Conservation (phyloP, 2,797 vertebrate species). For the Lutjanus campechanus region DNA sequence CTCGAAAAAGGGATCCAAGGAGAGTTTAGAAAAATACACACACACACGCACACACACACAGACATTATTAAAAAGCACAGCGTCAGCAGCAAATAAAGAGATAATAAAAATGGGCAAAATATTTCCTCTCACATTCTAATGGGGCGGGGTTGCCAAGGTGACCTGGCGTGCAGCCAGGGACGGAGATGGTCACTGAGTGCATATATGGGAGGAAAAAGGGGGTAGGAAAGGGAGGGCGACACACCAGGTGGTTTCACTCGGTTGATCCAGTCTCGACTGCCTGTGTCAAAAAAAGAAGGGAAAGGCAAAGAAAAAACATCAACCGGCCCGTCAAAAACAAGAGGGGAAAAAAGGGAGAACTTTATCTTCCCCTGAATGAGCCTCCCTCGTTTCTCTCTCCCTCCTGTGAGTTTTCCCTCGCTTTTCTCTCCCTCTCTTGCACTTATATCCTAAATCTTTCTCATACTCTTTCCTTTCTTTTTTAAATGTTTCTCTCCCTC, state of each 20-base stretch:
- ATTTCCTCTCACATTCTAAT: slow-evolving; percentile 79
- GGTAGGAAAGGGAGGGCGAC: slow-evolving; percentile 65
- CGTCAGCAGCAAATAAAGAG: slow-evolving; percentile 79
- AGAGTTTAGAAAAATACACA: slow-evolving; percentile 69
- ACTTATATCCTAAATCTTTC: slow-evolving; percentile 52
- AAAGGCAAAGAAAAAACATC: slow-evolving; percentile 71
- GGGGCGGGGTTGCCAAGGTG: slow-evolving; percentile 79
- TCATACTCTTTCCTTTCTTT: slow-evolving; percentile 36
- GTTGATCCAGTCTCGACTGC: slow-evolving; percentile 80
- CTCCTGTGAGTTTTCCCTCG: slow-evolving; percentile 56
- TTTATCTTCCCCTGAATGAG: slow-evolving; percentile 79
- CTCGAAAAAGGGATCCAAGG: slow-evolving; percentile 67
- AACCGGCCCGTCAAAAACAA: slow-evolving; percentile 78
- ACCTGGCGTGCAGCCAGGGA: slow-evolving; percentile 78
- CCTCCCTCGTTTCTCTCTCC: slow-evolving; percentile 68
- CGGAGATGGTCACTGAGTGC: slow-evolving; percentile 81
- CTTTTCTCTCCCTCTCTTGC: slow-evolving; percentile 46
- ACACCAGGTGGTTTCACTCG: slow-evolving; percentile 86
- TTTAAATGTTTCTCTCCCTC: slow-evolving; percentile 50
- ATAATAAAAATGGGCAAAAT: slow-evolving; percentile 81
- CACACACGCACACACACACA: slow-evolving; percentile 41
- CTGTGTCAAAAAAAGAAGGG: slow-evolving; percentile 71
- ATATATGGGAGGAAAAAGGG: slow-evolving; percentile 71
- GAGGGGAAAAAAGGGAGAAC: slow-evolving; percentile 73
- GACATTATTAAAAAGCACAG: slow-evolving; percentile 71